phyloP scores from a whole-genome alignment of 2,797 vertebrate genomes.

The Streptopelia turtur region DNA sequence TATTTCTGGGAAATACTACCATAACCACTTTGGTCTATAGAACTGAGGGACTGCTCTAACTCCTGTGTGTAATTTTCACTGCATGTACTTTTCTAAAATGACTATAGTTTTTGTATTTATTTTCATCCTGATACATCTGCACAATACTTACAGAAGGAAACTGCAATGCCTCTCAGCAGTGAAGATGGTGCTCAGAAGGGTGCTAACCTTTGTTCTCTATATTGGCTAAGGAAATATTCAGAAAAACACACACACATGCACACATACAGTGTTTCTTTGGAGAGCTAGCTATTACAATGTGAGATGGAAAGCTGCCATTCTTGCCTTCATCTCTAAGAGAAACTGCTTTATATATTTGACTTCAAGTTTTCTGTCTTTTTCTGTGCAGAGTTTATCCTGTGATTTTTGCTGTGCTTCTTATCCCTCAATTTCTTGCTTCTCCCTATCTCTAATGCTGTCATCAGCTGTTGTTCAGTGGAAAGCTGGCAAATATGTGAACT shows the following conservation, averaged over 20 bases:
- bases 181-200: background rate
- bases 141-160: background rate
- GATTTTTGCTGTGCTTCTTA: background rate
- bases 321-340: background rate
- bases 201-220: background rate
- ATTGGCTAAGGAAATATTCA: background rate
- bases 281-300: background rate
- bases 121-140: background rate
- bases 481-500: slow-evolving; percentile 19
- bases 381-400: background rate
- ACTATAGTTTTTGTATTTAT: background rate
- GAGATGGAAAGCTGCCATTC: background rate
- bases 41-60: background rate
- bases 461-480: slow-evolving; percentile 20
- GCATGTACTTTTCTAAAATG: background rate
- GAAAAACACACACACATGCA: background rate
- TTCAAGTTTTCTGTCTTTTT: background rate
- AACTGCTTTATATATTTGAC: background rate
- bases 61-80: background rate
- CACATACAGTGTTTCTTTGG: background rate
- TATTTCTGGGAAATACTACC: background rate
- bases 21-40: background rate
- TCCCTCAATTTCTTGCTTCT: slow-evolving; percentile 6
- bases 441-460: background rate
- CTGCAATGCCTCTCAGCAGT: background rate